Conservation (phyloP, 2,797 vertebrate genomes). For the Scleropages formosus region DNA sequence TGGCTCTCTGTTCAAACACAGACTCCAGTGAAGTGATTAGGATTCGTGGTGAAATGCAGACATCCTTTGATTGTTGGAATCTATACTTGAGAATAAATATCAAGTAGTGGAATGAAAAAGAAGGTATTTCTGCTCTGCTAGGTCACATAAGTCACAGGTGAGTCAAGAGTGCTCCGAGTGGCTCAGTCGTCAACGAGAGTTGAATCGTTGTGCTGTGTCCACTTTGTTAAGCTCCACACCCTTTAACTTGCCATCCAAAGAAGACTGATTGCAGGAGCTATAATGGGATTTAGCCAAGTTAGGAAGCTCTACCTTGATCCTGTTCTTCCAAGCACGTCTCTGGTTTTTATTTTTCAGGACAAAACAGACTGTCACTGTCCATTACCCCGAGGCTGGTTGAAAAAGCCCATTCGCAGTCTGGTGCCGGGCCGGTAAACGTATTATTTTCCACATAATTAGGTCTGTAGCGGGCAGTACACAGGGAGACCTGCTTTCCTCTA, state of each 20-base stretch:
- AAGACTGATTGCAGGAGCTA: slow-evolving; percentile 12
- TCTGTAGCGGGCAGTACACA: slow-evolving; percentile 26
- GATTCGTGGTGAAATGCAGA: neutral
- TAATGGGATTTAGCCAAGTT: slow-evolving; percentile 22
- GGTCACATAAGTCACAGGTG: neutral
- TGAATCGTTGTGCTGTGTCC: neutral
- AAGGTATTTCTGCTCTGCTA: too few species aligned
- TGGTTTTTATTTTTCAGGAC: slow-evolving; percentile 15
- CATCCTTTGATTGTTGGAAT: neutral
- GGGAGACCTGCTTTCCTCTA: slow-evolving; percentile 6
- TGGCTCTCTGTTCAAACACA: neutral
- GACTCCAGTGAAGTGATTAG: neutral
- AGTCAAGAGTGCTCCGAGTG: neutral
- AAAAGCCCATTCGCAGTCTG: slow-evolving; percentile 23
- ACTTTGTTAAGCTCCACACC: neutral
- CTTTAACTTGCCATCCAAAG: neutral
- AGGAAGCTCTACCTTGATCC: neutral
- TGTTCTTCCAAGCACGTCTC: slow-evolving; percentile 1
- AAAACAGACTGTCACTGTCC: slow-evolving; percentile 20
- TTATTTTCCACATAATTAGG: slow-evolving; percentile 30
- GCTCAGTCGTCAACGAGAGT: neutral
- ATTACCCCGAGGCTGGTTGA: slow-evolving; percentile 19
- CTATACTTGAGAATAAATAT: neutral
- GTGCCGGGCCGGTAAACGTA: neutral
- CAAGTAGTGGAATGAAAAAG: too few species aligned